Conservation (phyloP, 2,797 vertebrate genomes). For the Myotis findleyi region DNA sequence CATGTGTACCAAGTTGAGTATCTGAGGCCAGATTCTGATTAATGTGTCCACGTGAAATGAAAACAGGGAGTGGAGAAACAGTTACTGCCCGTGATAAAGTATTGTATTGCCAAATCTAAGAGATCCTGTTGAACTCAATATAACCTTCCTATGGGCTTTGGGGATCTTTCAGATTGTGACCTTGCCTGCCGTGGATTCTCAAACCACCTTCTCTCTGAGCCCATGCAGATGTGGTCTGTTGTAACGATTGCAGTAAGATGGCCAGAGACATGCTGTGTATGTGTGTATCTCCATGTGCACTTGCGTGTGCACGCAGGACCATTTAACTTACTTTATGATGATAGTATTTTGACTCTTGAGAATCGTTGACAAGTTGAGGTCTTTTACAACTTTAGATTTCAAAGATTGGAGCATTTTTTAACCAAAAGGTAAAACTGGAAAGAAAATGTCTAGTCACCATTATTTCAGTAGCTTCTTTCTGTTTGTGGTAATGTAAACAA, state of each 20-base stretch:
- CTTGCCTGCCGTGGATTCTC: not conserved
- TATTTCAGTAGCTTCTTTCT: slow-evolving; percentile 47
- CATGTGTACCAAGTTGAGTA: not conserved
- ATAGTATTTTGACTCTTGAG: not conserved
- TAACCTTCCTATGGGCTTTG: not conserved
- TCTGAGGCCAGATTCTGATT: slow-evolving; percentile 17
- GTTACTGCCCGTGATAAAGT: slow-evolving; percentile 30
- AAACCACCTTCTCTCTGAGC: not conserved
- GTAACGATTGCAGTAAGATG: not conserved
- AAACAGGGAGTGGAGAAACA: slow-evolving; percentile 15
- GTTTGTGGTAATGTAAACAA: slow-evolving; percentile 30
- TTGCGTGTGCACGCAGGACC: not conserved
- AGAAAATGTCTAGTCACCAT: not conserved
- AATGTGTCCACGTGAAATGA: not conserved
- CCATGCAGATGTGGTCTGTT: not conserved
- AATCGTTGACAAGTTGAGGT: not conserved
- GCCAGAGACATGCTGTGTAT: not conserved
- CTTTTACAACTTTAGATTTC: slow-evolving; percentile 52
- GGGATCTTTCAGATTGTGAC: slow-evolving; percentile 1
- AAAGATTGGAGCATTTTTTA: slow-evolving; percentile 47
- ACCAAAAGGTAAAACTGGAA: not conserved
- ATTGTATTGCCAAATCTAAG: slow-evolving; percentile 27
- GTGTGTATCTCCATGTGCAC: not conserved
- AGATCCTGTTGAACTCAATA: slow-evolving; percentile 45
- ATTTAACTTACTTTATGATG: not conserved